These are phyloP conservation scores for Semnornis frantzii DNA, from an alignment of 2,113 vertebrate species.

Conservation along the genomic window DNA sequence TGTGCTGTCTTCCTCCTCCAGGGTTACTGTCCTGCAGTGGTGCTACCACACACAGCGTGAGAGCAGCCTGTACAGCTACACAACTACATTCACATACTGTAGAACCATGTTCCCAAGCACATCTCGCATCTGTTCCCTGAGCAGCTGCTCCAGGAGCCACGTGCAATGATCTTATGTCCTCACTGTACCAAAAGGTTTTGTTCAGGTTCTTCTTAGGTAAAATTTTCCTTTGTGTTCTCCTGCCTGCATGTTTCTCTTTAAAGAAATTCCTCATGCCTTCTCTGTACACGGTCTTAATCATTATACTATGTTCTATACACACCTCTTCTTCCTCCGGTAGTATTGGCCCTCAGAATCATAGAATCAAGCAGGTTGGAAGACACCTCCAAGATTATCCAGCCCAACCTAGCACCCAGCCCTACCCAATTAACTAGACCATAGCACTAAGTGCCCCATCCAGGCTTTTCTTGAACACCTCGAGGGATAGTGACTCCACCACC, in stretches of 20 bases:
- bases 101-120: neutral
- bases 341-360: too few species aligned
- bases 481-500: too few species aligned
- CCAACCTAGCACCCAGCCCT: too few species aligned
- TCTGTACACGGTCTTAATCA: neutral
- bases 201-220: neutral
- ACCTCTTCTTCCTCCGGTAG: neutral
- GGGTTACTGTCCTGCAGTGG: neutral
- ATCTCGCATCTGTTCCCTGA: too few species aligned
- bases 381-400: too few species aligned
- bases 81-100: neutral
- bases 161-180: neutral
- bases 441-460: too few species aligned
- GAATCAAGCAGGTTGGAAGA: too few species aligned
- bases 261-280: neutral
- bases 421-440: too few species aligned
- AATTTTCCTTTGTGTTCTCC: neutral
- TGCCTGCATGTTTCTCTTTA: neutral
- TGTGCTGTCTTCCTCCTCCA: neutral
- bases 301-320: neutral
- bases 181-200: neutral
- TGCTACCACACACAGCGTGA: neutral
- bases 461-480: too few species aligned
- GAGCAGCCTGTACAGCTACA: neutral
- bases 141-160: neutral